Evolutionary conservation across 2,888 invertebrate species (phyloP).

Genomic region (Leptogaster cylindrica): DNA sequence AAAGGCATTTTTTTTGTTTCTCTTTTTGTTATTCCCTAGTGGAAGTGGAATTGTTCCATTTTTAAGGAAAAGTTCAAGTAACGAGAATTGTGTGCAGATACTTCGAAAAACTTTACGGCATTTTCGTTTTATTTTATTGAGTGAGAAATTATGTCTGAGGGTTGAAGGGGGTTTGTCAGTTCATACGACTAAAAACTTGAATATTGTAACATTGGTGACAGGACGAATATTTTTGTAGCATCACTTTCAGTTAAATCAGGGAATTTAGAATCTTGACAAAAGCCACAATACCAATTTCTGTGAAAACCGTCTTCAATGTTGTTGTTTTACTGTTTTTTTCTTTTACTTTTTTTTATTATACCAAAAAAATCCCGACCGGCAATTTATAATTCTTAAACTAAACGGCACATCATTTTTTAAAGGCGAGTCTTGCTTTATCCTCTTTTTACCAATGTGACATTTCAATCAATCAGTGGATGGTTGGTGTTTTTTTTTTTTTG

Average conservation of each 20-base stretch:
- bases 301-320: too few relatives aligned
- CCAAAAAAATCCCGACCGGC: slow-evolving; percentile 28
- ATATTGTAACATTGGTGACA: too few relatives aligned
- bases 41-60: slow-evolving; percentile 14
- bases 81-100: slow-evolving; percentile 26
- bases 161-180: too few relatives aligned
- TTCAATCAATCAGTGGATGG: slow-evolving; percentile 46
- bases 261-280: too few relatives aligned
- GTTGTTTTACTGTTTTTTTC: too few relatives aligned
- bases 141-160: too few relatives aligned
- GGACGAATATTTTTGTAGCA: too few relatives aligned
- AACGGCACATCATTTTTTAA: slow-evolving; percentile 48
- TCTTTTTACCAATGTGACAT: slow-evolving; percentile 45
- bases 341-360: too few relatives aligned
- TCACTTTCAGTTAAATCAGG: too few relatives aligned
- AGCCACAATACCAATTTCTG: too few relatives aligned
- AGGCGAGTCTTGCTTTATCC: slow-evolving; percentile 24
- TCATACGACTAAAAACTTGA: too few relatives aligned
- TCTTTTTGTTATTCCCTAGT: slow-evolving; percentile 8
- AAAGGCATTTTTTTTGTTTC: background rate
- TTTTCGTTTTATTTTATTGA: too few relatives aligned
- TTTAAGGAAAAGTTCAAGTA: slow-evolving; percentile 24
- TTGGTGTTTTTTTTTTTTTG: slow-evolving; percentile 11
- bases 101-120: slow-evolving; percentile 8
- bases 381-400: slow-evolving; percentile 49